phyloP scores from a whole-genome alignment of 2,888 invertebrate species.

The Chelonus formosanus region DNA sequence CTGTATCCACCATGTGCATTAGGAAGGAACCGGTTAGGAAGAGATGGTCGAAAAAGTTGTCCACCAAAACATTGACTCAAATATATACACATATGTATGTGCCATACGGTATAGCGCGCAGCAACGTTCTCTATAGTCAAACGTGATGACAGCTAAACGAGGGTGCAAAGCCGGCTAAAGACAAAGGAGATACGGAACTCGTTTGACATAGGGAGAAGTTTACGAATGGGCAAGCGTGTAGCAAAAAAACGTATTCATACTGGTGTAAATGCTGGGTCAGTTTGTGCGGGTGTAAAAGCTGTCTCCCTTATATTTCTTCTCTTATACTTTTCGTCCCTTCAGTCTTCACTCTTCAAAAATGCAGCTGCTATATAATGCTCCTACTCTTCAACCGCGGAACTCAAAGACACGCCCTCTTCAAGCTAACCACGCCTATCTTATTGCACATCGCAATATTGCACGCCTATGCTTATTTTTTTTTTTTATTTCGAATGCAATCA shows the following conservation, averaged over 20 bases:
- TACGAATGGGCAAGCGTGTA: neutral
- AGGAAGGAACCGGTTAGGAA: slow-evolving; percentile 27
- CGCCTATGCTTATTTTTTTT: slow-evolving; percentile 37
- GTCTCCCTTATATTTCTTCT: neutral
- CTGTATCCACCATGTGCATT: slow-evolving; percentile 15
- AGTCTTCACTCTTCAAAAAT: neutral
- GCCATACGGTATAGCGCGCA: slow-evolving; percentile 27
- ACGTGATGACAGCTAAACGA: slow-evolving; percentile 4
- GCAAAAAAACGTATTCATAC: slow-evolving; percentile 5
- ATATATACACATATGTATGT: slow-evolving; percentile 17
- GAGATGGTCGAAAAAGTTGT: slow-evolving; percentile 29
- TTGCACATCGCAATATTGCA: slow-evolving; percentile 29
- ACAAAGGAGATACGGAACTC: slow-evolving; percentile 20
- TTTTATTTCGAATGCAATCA: slow-evolving; percentile 34
- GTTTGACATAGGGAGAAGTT: slow-evolving; percentile 10
- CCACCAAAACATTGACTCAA: neutral
- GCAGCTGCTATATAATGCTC: slow-evolving; percentile 9
- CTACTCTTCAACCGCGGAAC: slow-evolving; percentile 3
- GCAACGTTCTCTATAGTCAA: neutral
- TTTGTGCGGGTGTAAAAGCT: slow-evolving; percentile 12
- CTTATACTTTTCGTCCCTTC: too few relatives aligned
- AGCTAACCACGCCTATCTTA: slow-evolving; percentile 20
- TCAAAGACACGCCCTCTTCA: slow-evolving; percentile 12
- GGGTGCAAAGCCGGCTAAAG: slow-evolving; percentile 23
- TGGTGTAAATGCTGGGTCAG: slow-evolving; percentile 6